Evolutionary conservation across 2,888 invertebrate species (phyloP), one percentile per base, ranked within the genome.

Genomic region (Melikaiella ostensackeni): DNA sequence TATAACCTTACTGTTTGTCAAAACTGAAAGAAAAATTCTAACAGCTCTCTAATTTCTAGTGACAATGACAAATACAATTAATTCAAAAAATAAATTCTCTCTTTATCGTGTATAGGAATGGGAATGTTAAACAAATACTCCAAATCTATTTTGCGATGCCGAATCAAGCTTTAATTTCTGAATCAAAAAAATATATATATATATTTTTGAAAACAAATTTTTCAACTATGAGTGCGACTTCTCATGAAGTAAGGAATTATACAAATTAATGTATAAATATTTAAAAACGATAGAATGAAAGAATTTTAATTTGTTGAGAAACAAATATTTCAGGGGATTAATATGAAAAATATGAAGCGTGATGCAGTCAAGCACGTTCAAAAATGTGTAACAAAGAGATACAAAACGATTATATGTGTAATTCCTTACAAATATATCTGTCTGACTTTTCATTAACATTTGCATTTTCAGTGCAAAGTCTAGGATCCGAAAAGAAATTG

Each of bases 361-460:
- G 42, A 66, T 9, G 66, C 13, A 66, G 6, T 30, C 30, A 70
- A 66, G 46, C 24, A 66, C 24, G 16, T 66, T 27, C 6, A 66
- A 66, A 66, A 66, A 46, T 46, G 24, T 66, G n/a, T 63, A 63
- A 63, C 21, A 63, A 63, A 63, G 19, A 21, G 63, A 35, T 63
- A 66, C 19, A 66, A 66, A 66, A 66, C 46, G 46, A 24, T 66
- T 46, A 46, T 24, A 24, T 19, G 27, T 63, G n/a, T 35, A 35
- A 66, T 66, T 66, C 24, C 46, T 46, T 46, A 46, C 2, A 19
- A 66, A 46, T 46, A 21, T 13, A 46, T 24, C 27, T 57, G 57
- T 24, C 24, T 66, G 64, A 64, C 24, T 64, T 42, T 64, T 30
- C 9, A n/a, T 21, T 64, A 7, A 4, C 21, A 1, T 66, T 42